These are phyloP conservation scores for Epicauta chinensis DNA, from an alignment of 1,140 invertebrate species.

Conservation along the genomic window DNA sequence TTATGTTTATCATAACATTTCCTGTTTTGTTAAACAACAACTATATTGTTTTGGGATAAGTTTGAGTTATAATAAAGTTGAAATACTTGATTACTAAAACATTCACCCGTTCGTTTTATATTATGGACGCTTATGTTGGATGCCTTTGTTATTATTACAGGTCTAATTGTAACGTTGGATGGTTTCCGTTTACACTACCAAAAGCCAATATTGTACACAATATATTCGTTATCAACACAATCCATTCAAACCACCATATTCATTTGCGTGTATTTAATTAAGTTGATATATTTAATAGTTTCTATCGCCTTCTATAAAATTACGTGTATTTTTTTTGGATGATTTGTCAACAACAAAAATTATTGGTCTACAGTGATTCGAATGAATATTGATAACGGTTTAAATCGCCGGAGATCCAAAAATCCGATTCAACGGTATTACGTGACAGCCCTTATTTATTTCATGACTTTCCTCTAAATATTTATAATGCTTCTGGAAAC, in stretches of 20 bases:
- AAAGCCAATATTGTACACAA: slow-evolving; percentile 1
- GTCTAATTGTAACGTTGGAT: slow-evolving; percentile 15
- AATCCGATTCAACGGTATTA: slow-evolving; percentile 1
- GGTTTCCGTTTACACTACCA: slow-evolving; percentile 5
- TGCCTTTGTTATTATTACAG: slow-evolving; percentile 13
- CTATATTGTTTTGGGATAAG: slow-evolving; percentile 1
- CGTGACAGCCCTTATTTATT: slow-evolving; percentile 24
- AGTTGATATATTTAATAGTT: no score
- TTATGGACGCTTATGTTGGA: background rate
- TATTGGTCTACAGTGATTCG: no score
- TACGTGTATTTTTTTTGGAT: no score
- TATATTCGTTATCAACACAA: background rate
- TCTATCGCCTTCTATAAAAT: no score
- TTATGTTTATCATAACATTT: background rate
- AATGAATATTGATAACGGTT: no score
- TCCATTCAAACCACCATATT: slow-evolving; percentile 5
- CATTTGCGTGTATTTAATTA: no score
- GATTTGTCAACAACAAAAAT: no score
- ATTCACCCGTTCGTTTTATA: no score
- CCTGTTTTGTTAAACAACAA: slow-evolving; percentile 10
- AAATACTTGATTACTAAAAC: background rate
- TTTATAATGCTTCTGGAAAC: slow-evolving; percentile 26
- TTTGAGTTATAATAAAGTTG: slow-evolving; percentile 2
- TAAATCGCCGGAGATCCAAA: no score
- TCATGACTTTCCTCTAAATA: slow-evolving; percentile 30